Percentiles rank a stretch among this genome's conserved stretches.
phyloP scores from a whole-genome alignment of 2,888 invertebrate genomes.

The Romanomermis culicivorax region DNA sequence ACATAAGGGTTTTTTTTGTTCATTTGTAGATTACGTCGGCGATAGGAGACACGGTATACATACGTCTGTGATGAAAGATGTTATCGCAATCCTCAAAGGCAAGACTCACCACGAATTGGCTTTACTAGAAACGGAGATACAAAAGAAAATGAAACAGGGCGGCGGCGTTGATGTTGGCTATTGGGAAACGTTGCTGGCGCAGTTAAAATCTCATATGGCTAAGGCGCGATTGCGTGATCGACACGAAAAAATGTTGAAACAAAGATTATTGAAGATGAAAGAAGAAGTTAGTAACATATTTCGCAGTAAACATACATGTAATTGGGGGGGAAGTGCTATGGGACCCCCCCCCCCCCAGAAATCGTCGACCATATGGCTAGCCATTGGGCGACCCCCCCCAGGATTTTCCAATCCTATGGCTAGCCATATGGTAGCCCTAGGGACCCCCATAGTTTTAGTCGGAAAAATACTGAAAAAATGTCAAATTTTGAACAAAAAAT shows the following conservation, averaged over 20 bases:
- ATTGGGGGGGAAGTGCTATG: no score
- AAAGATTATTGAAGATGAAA: constrained; percentile 69
- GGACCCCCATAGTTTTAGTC: no score
- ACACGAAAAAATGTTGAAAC: constrained; percentile 66
- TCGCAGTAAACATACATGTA: no score
- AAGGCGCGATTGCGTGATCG: constrained; percentile 41
- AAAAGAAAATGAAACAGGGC: constrained; percentile 56
- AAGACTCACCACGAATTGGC: constrained; percentile 69
- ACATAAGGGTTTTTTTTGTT: not conserved
- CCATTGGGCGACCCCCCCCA: no score
- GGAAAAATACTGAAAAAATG: no score
- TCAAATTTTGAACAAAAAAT: no score
- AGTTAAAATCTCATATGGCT: constrained; percentile 45
- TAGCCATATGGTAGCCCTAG: no score
- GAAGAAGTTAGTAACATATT: constrained; percentile 38
- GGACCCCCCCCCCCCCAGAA: no score
- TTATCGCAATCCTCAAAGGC: constrained; percentile 67
- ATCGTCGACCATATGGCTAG: no score
- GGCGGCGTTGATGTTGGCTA: constrained; percentile 84
- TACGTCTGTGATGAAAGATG: constrained; percentile 68
- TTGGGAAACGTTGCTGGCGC: constrained; percentile 89
- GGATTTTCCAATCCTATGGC: no score
- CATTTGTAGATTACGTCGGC: not conserved
- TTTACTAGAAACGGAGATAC: constrained; percentile 59
- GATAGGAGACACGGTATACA: constrained; percentile 55